Base-by-base conservation (phyloP, 2,113 vertebrate species). In the Suncus etruscus region DNA sequence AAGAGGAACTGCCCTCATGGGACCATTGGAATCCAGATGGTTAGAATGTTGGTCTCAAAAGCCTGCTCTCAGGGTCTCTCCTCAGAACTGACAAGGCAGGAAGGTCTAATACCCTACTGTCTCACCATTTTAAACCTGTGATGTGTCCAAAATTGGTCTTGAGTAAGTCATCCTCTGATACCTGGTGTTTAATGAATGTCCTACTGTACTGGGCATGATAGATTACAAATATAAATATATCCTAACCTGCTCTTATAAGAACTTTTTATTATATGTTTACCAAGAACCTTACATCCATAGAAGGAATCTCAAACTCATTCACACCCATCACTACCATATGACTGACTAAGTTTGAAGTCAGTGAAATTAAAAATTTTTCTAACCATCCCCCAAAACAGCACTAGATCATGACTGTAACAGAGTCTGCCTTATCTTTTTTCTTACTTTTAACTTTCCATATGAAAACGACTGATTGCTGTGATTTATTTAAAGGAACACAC, bases 361-460 rank as follows among this genome's bases (percentile, higher is more conserved):
- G n/a, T 84, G 45, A 9, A 88, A 91, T 75, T 75, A 81, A 90
- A 63, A 69, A 22, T 29, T 74, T 92, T 88, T 14, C 88, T 93
- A 81, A 90, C 81, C 8, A 76, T 54, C 54, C 32, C 73, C 81
- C 15, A 83, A 90, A n/a, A 32, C 58, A 84, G 29, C 85, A 51
- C 50, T 24, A 4, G n/a, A 70, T n/a, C 9, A 54, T 32, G 29
- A 81, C 31, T 73, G 2, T 89, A 79, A 87, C 73, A 66, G 22
- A 83, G 32, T 63, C 27, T 70, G 82, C 88, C 86, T 27, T 77
- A 25, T 58, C 68, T 68, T 92, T 95, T 87, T 74, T 74, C 61
- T 85, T 93, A 82, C 45, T 32, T 90, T 93, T 93, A 65, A 32
- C 68, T 75, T 83, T 94, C 51, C 85, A 27, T 86, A 74, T 83